These are phyloP conservation scores for Galeopsomyia nigrocyanea DNA, from an alignment of 2,888 invertebrate species.

Conservation along the genomic window DNA sequence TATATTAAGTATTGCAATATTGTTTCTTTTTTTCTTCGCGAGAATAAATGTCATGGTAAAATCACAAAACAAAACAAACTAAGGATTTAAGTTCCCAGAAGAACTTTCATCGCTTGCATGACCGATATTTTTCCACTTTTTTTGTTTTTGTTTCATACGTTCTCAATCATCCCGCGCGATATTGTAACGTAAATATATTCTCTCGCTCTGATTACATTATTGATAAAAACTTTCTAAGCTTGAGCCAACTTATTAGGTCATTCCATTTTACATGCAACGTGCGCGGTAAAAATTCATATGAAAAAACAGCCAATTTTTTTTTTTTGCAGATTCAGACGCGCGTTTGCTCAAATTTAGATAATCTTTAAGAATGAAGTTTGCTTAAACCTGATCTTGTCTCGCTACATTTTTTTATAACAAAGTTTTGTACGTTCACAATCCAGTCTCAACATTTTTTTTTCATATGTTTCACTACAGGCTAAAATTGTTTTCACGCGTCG, in stretches of 20 bases:
- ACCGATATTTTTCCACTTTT: not conserved
- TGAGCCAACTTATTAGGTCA: conserved; percentile 10
- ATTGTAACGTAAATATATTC: conserved; percentile 9
- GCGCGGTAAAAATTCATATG: no score
- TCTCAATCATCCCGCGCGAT: no score
- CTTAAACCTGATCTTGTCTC: conserved; percentile 22
- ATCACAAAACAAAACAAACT: not conserved
- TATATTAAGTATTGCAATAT: not conserved
- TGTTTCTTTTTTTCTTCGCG: not conserved
- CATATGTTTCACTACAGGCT: conserved; percentile 47
- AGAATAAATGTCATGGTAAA: conserved; percentile 1
- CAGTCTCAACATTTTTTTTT: conserved; percentile 59
- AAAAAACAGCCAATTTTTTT: no score
- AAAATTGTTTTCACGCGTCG: conserved; percentile 11
- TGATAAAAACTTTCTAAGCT: conserved; percentile 24
- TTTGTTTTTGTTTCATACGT: conserved; percentile 2
- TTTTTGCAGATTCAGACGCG: no score
- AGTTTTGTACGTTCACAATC: conserved; percentile 60
- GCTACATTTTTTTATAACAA: conserved; percentile 35
- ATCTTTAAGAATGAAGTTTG: conserved; percentile 28
- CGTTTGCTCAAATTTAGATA: conserved; percentile 24
- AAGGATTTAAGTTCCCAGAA: conserved; percentile 3
- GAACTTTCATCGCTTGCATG: conserved; percentile 1
- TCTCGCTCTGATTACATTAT: conserved; percentile 14
- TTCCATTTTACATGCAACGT: not conserved